Evolutionary conservation across 2,113 vertebrate species (phyloP), one percentile per base, ranked within the genome.

Genomic region (Tinamus guttatus): DNA sequence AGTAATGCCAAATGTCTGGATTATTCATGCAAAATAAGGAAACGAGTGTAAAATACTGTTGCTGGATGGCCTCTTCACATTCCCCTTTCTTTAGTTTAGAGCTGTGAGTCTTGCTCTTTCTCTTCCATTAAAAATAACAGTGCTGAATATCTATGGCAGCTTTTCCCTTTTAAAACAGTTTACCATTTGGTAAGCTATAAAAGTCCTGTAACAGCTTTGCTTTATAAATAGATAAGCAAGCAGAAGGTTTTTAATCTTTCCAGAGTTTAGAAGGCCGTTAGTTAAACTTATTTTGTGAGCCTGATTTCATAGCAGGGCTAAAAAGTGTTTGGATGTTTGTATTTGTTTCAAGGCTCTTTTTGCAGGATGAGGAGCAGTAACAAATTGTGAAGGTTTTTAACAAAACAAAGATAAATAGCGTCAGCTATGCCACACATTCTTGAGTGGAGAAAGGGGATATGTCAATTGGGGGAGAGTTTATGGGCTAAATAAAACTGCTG

Each of bases 401-500:
- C 43, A 90, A 89, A 96, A 94, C 2, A 38, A 51, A 78, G 87
- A 81, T 91, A 92, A 93, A 93, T 78, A 89, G 54, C 85, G 90
- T 91, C 90, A 95, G 68, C 85, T 95, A 59, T 87, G 96, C 60
- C 71, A 88, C 67, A 43, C 10, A 3, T 89, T 77, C 83, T 85
- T 38, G 62, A 80, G 49, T 85, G 93, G 87, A 90, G 88, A 51
- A 85, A 80, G 69, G 81, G 80, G 84, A 56, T 74, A 28, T 94
- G 70, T 92, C 85, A 91, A 34, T 62, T 77, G 63, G 93, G 76
- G 65, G 65, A 79, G 90, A 69, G 67, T 75, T 95, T 93, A 40
- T 59, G 90, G 88, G 70, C 91, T 94, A 93, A 83, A 79, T 71
- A 84, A 85, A 93, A 82, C 65, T 85, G 41, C 49, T 73, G 89